These are phyloP conservation scores for Cephus cinctus DNA, from an alignment of 1,140 invertebrate species.

Conservation along the genomic window DNA sequence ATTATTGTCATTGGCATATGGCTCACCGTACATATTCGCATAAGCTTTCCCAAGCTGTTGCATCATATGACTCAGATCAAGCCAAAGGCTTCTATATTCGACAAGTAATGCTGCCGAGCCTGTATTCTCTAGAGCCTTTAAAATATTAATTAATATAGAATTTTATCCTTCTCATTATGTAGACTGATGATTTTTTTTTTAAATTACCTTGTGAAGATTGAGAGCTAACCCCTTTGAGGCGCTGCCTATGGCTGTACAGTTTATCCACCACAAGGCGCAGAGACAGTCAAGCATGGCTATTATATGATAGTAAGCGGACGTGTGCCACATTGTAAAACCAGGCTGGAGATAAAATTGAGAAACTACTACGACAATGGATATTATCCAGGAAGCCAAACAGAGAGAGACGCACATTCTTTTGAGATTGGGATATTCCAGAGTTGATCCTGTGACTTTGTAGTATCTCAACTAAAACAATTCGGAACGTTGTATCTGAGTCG, in stretches of 20 bases:
- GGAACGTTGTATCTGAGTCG: too few relatives aligned
- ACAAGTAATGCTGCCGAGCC: conserved; percentile 63
- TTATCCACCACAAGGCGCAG: conserved; percentile 67
- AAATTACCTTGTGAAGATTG: conserved; percentile 55
- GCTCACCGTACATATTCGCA: conserved; percentile 64
- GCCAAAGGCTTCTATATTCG: conserved; percentile 67
- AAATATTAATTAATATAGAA: background rate
- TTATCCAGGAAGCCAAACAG: conserved; percentile 63
- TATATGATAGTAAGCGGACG: conserved; percentile 68
- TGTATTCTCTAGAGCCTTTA: conserved; percentile 55
- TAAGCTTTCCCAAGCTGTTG: conserved; percentile 69
- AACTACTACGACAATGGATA: conserved; percentile 62
- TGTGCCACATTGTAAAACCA: conserved; percentile 68
- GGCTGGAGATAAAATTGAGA: conserved; percentile 67
- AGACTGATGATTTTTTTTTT: too few relatives aligned
- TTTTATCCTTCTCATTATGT: background rate
- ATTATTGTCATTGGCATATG: too few relatives aligned
- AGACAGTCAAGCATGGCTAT: conserved; percentile 69
- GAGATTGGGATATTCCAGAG: conserved; percentile 64
- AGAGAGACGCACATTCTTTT: conserved; percentile 61
- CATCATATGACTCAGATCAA: conserved; percentile 71
- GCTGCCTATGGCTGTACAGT: conserved; percentile 66
- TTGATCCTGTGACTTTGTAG: conserved; percentile 62
- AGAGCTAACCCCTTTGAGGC: conserved; percentile 62
- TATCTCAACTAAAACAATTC: conserved; percentile 60